Evolutionary conservation across 2,888 invertebrate species (phyloP).

Genomic region (Poecilobothrus nobilitatus): DNA sequence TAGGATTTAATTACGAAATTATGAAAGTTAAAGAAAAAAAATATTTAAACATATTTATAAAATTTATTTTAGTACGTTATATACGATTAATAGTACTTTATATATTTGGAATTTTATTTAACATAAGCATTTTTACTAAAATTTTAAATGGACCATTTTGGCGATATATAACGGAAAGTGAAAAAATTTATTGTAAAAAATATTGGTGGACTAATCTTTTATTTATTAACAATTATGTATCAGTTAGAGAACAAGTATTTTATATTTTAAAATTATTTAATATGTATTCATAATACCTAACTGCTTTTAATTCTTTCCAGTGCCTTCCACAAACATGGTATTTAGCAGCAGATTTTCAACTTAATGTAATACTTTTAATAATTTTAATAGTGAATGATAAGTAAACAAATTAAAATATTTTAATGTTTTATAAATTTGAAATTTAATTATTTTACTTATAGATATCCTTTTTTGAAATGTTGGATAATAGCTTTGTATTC

Average conservation of each 20-base stretch:
- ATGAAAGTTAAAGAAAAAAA: not conserved
- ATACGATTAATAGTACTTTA: conserved; percentile 36
- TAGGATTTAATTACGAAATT: conserved; percentile 22
- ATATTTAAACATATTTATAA: conserved; percentile 29
- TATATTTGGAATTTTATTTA: conserved; percentile 30
- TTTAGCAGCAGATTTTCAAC: conserved; percentile 36
- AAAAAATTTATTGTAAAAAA: conserved; percentile 35
- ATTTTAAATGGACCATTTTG: conserved; percentile 43
- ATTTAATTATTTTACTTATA: conserved; percentile 15
- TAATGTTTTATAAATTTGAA: not conserved
- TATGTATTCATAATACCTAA: not conserved
- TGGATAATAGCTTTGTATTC: not conserved
- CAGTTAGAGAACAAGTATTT: conserved; percentile 31
- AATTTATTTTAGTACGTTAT: conserved; percentile 35
- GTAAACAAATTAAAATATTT: conserved; percentile 24
- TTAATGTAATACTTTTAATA: conserved; percentile 32
- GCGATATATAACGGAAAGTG: conserved; percentile 34
- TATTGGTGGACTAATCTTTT: conserved; percentile 43
- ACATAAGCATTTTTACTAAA: conserved; percentile 37
- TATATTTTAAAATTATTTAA: conserved; percentile 9
- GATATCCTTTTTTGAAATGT: conserved; percentile 23
- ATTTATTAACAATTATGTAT: conserved; percentile 39
- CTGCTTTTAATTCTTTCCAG: conserved; percentile 18
- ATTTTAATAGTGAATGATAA: conserved; percentile 31
- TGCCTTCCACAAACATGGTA: conserved; percentile 42